Evolutionary conservation across 2,113 vertebrate genomes (phyloP).

Genomic region (Polypterus bichir): DNA sequence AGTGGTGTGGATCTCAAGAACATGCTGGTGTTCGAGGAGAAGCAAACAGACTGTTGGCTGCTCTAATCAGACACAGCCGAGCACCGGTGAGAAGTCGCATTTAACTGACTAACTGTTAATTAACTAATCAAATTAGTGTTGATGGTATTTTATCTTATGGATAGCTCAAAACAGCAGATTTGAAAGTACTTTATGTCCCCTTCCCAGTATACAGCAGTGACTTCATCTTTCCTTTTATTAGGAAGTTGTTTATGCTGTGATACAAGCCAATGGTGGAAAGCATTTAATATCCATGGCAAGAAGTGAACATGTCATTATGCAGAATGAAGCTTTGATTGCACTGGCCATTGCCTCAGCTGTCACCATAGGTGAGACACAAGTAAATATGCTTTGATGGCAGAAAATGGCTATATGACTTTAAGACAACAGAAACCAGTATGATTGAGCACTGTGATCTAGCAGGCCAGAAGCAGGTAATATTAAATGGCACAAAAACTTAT

Average conservation of each 20-base stretch:
- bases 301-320: constrained; percentile 65
- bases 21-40: constrained; percentile 53
- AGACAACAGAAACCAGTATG: no score
- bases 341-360: constrained; percentile 66
- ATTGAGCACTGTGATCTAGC: no score
- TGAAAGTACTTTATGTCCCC: no score
- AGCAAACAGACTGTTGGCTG: constrained; percentile 65
- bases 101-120: no score
- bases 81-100: constrained; percentile 39
- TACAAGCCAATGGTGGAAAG: constrained; percentile 58
- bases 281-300: constrained; percentile 73
- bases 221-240: constrained; percentile 29
- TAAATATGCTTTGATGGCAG: no score
- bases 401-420: no score
- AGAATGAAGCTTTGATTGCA: constrained; percentile 73
- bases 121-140: no score
- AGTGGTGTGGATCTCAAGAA: constrained; percentile 63
- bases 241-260: constrained; percentile 68
- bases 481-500: background rate
- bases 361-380: constrained; percentile 48
- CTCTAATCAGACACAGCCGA: constrained; percentile 63
- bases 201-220: no score
- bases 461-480: no score
- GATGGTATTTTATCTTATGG: no score
- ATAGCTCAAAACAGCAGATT: no score